phyloP scores from a whole-genome alignment of 2,797 vertebrate species.

The Columba guinea region DNA sequence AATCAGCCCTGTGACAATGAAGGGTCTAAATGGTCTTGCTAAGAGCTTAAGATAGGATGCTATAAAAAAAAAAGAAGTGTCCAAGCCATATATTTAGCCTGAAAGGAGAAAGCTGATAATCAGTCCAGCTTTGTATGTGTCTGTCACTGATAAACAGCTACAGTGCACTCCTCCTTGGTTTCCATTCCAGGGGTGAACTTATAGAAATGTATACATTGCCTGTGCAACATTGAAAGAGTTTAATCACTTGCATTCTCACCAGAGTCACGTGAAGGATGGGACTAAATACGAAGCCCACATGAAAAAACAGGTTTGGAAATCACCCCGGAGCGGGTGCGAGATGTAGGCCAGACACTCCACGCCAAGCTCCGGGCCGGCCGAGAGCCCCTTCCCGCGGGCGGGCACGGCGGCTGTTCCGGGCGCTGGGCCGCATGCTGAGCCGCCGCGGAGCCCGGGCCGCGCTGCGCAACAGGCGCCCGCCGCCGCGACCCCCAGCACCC shows the following conservation, averaged over 20 bases:
- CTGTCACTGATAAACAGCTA: background rate
- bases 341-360: background rate
- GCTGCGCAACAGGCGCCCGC: too few relatives aligned
- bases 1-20: background rate
- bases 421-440: too few relatives aligned
- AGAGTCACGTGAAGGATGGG: background rate
- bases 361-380: background rate
- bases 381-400: background rate
- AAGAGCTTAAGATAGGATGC: background rate
- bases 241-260: background rate
- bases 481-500: too few relatives aligned
- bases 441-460: too few relatives aligned
- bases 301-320: background rate
- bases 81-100: background rate
- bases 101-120: background rate
- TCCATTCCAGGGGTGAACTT: background rate
- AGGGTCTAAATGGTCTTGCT: background rate
- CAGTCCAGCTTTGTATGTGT: background rate
- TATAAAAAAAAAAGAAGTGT: background rate
- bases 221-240: background rate
- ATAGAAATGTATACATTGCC: background rate
- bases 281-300: background rate
- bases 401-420: background rate
- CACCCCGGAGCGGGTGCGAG: fast-evolving
- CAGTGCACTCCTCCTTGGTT: too few relatives aligned